A percentile compares a stretch with the other conserved stretches of the same genome.
These are phyloP conservation scores for Schrankia costaestrigalis DNA, from an alignment of 2,888 invertebrate species.

Conservation along the genomic window DNA sequence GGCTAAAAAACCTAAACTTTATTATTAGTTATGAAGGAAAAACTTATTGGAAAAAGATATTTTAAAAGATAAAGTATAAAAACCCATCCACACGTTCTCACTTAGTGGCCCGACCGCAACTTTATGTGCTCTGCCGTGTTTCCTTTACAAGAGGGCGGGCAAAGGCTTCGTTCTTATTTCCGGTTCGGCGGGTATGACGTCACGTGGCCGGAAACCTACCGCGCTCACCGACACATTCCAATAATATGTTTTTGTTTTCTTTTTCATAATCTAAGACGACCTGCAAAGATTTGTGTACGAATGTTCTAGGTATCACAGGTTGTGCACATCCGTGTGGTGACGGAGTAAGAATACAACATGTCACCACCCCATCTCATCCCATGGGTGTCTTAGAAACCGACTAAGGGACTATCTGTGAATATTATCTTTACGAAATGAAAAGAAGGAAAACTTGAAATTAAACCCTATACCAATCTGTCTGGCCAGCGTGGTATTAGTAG, in stretches of 20 bases:
- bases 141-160: conserved; percentile 64
- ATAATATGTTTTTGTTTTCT: conserved; percentile 39
- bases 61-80: too few species aligned
- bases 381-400: too few species aligned
- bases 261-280: conserved; percentile 18
- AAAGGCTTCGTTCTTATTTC: conserved; percentile 61
- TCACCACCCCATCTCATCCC: too few species aligned
- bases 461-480: too few species aligned
- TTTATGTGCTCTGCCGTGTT: conserved; percentile 53
- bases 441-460: too few species aligned
- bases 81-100: conserved; percentile 2
- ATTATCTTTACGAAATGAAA: too few species aligned
- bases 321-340: conserved; percentile 5
- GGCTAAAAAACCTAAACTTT: too few species aligned
- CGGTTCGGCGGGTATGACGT: conserved; percentile 62
- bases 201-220: conserved; percentile 49
- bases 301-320: conserved; percentile 17
- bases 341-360: too few species aligned
- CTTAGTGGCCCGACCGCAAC: conserved; percentile 47
- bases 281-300: conserved; percentile 16
- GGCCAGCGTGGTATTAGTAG: too few species aligned
- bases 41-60: too few species aligned
- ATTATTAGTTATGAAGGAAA: too few species aligned
- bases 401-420: too few species aligned
- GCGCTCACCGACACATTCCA: conserved; percentile 36